Conservation (phyloP, 1,140 invertebrate genomes). For the Hyles vespertilio region DNA sequence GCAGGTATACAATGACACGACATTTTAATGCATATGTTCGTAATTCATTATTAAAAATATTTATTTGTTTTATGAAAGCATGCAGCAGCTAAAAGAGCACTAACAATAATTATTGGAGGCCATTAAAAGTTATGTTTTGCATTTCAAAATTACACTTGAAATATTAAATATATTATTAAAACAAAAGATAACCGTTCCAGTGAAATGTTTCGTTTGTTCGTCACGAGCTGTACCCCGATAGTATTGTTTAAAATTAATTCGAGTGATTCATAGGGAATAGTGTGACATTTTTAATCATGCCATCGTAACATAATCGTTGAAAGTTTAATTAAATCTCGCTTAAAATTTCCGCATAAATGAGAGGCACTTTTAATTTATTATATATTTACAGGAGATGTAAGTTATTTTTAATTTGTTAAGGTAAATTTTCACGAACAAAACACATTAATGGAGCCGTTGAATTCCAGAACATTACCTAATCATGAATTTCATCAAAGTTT, state of each 20-base stretch:
- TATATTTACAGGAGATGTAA: not conserved
- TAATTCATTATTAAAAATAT: too few species aligned
- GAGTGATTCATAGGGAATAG: not conserved
- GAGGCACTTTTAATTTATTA: not conserved
- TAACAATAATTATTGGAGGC: too few species aligned
- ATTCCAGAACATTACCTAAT: conserved; percentile 5
- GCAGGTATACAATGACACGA: too few species aligned
- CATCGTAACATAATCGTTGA: not conserved
- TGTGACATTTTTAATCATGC: conserved; percentile 1
- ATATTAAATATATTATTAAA: too few species aligned
- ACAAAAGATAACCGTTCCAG: too few species aligned
- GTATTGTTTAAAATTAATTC: not conserved
- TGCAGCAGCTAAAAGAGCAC: too few species aligned
- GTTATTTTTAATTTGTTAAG: conserved; percentile 3
- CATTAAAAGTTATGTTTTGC: too few species aligned
- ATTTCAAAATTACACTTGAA: too few species aligned
- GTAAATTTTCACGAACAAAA: not conserved
- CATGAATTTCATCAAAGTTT: conserved; percentile 13
- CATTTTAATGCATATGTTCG: too few species aligned
- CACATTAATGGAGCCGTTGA: not conserved
- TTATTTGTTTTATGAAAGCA: too few species aligned
- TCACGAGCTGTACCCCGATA: too few species aligned
- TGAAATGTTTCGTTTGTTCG: too few species aligned
- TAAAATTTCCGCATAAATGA: not conserved
- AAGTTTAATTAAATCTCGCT: not conserved